Base-by-base conservation (phyloP, 2,888 invertebrate genomes). In the Agriopis marginaria region DNA sequence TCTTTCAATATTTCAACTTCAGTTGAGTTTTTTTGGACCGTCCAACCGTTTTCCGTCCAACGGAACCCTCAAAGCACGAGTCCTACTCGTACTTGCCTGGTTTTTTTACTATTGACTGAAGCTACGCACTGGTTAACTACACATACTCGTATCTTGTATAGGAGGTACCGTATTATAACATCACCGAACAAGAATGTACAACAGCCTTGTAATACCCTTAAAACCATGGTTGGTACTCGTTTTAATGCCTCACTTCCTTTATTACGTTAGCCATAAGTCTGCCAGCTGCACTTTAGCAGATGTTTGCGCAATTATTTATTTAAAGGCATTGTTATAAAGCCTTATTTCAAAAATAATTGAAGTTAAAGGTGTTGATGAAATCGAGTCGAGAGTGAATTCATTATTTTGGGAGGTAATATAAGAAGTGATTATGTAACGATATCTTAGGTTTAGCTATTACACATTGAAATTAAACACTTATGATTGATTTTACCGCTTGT, bases 181-280 rank as follows among this genome's bases (percentile, higher is more conserved):
- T 50, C 42, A 32, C n/a, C 49, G 39, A 49, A 42, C 40, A 64
- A 61, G n/a, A 70, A 56, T 62, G 65, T 56, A 65, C 40, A 9
- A 17, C 39, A 62, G 47, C 56, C 47, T 63, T 70, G 64, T 63
- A 66, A 49, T 49, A 47, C 63, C 70, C 63, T 58, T 63, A 70
- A 68, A 67, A 58, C 58, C 17, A 47, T 58, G 58, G 80, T 77
- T 76, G 72, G 73, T 72, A 72, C 77, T 70, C 55, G 70, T 69
- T 81, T 75, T 84, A 86, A 77, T 80, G 80, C 65, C 77, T 73
- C 74, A 79, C 81, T 87, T 89, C 88, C 87, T 86, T 89, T 89
- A 86, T 84, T 86, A 80, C 86, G 67, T 79, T 79, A 71, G 82
- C 79, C 86, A 84, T 84, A 84, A 82, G 83, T 79, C 80, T 80